Evolutionary conservation across 1,140 invertebrate species (phyloP).

Genomic region (Lethocerus indicus): DNA sequence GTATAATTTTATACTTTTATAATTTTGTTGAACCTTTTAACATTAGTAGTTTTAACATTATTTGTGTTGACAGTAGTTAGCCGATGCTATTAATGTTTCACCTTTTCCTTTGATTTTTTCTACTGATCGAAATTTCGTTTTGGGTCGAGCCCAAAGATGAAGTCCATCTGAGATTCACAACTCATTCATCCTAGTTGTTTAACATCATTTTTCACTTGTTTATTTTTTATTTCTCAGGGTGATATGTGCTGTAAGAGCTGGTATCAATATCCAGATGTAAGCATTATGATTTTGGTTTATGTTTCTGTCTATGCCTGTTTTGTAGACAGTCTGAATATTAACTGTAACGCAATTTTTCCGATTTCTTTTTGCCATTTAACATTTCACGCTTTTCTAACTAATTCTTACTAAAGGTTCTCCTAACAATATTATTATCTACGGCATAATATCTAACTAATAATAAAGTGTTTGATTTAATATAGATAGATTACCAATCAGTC

Average conservation of each 20-base stretch:
- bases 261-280: slow-evolving; percentile 9
- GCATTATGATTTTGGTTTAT: too few species aligned
- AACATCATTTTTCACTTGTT: slow-evolving; percentile 3
- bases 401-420: too few species aligned
- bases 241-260: slow-evolving; percentile 7
- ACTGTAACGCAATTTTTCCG: too few species aligned
- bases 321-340: too few species aligned
- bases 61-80: not conserved
- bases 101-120: not conserved
- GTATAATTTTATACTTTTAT: not conserved
- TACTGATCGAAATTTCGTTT: not conserved
- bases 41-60: not conserved
- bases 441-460: too few species aligned
- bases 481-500: too few species aligned
- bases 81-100: not conserved
- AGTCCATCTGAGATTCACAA: not conserved
- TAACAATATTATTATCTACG: too few species aligned
- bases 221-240: slow-evolving; percentile 10
- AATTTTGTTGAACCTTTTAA: not conserved
- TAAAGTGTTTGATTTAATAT: too few species aligned
- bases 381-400: too few species aligned
- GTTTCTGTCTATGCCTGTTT: too few species aligned
- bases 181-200: slow-evolving; percentile 2
- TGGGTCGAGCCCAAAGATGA: too few species aligned
- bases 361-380: too few species aligned